These are phyloP conservation scores for Hedychridium roseum DNA, from an alignment of 2,888 invertebrate species.

Conservation along the genomic window DNA sequence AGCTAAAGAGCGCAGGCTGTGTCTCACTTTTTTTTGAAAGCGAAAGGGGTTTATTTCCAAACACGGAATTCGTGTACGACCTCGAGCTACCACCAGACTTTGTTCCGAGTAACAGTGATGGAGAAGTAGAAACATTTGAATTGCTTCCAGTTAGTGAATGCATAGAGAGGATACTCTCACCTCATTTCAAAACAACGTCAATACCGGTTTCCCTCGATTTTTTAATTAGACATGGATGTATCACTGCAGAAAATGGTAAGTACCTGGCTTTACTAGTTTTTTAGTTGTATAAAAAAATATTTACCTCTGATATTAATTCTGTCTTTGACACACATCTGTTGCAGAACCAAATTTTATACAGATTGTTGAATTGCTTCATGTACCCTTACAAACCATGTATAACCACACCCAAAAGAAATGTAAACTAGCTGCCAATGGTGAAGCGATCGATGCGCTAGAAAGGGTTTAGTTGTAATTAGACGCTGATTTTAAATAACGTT, in stretches of 20 bases:
- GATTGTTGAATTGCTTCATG: constrained; percentile 86
- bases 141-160: constrained; percentile 84
- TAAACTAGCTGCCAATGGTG: constrained; percentile 62
- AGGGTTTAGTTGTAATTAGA: constrained; percentile 47
- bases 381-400: constrained; percentile 86
- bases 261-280: neutral
- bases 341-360: constrained; percentile 84
- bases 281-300: too few species aligned
- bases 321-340: constrained; percentile 53
- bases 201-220: constrained; percentile 92
- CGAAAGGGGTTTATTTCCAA: constrained; percentile 91
- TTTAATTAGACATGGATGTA: constrained; percentile 87
- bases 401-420: constrained; percentile 66
- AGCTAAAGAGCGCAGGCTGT: constrained; percentile 79
- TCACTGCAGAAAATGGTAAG: constrained; percentile 89
- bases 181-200: constrained; percentile 93
- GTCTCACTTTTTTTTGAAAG: constrained; percentile 94
- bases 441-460: constrained; percentile 54
- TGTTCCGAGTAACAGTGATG: constrained; percentile 90
- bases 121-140: constrained; percentile 93
- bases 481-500: constrained; percentile 12
- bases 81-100: constrained; percentile 90
- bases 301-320: too few species aligned
- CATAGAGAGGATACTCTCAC: constrained; percentile 79
- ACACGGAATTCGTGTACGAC: constrained; percentile 94